Percentiles rank a stretch among this genome's conserved stretches.
These are phyloP conservation scores for Pygocentrus nattereri DNA, from an alignment of 2,797 vertebrate species.

Conservation along the genomic window DNA sequence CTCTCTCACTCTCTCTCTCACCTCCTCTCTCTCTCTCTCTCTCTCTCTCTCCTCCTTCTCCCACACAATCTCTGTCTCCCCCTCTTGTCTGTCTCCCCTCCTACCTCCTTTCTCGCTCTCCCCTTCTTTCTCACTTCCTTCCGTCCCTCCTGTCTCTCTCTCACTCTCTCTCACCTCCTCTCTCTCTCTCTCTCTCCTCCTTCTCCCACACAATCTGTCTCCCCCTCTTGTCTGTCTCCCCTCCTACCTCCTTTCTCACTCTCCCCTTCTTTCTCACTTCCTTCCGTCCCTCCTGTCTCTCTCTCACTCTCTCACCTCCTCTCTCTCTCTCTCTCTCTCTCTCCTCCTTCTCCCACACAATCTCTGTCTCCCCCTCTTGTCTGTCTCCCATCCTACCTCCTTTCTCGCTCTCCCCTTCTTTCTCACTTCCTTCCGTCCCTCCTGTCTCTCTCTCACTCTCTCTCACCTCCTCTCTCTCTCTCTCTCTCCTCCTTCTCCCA, in stretches of 20 bases:
- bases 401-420: conserved; percentile 24
- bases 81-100: conserved; percentile 2
- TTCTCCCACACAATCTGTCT: neutral
- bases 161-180: neutral
- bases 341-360: neutral
- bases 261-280: conserved; percentile 2
- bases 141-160: conserved; percentile 33
- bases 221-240: neutral
- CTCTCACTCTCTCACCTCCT: conserved; percentile 2
- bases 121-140: conserved; percentile 16
- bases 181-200: no score
- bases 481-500: neutral
- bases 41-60: neutral
- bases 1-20: conserved; percentile 26
- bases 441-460: neutral
- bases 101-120: neutral
- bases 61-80: no score
- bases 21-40: conserved; percentile 39
- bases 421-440: neutral
- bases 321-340: conserved; percentile 9
- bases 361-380: neutral
- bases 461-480: conserved; percentile 9
- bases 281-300: conserved; percentile 3
- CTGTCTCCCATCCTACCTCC: conserved; percentile 37
- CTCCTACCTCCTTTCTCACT: conserved; percentile 6